Conservation (phyloP, 1,140 invertebrate species). For the Mamestra configurata region DNA sequence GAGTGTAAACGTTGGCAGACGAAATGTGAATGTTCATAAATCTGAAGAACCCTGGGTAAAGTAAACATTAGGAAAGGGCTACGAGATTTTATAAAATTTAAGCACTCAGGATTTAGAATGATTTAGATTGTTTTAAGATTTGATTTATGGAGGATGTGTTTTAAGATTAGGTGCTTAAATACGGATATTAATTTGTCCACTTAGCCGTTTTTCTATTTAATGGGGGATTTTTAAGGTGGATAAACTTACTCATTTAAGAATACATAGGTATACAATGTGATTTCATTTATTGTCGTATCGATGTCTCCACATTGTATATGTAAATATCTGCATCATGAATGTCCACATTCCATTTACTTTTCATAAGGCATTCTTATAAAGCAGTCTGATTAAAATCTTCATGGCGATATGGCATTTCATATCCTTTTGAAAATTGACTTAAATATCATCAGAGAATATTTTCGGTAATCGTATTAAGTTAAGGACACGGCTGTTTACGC, state of each 20-base stretch:
- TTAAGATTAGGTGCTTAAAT: conserved; percentile 11
- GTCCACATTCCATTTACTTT: no score
- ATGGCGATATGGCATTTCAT: no score
- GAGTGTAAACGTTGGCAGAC: conserved; percentile 67
- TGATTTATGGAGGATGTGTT: conserved; percentile 32
- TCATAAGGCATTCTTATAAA: no score
- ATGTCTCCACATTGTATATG: no score
- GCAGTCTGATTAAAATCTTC: no score
- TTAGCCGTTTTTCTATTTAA: neutral
- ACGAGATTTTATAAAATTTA: conserved; percentile 52
- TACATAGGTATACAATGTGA: no score
- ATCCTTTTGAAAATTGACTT: no score
- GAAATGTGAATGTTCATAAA: conserved; percentile 61
- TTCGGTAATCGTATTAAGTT: neutral
- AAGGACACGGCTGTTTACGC: conserved; percentile 10
- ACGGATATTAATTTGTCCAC: neutral
- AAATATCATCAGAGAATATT: neutral
- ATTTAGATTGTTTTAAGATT: conserved; percentile 34
- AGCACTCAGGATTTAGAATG: conserved; percentile 45
- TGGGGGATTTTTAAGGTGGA: neutral
- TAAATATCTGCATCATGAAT: no score
- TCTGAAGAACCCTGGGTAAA: conserved; percentile 49
- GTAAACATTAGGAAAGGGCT: conserved; percentile 51
- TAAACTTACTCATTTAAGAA: neutral
- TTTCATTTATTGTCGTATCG: no score